phyloP scores from a whole-genome alignment of 2,797 vertebrate genomes.

The Xiphophorus birchmanni region DNA sequence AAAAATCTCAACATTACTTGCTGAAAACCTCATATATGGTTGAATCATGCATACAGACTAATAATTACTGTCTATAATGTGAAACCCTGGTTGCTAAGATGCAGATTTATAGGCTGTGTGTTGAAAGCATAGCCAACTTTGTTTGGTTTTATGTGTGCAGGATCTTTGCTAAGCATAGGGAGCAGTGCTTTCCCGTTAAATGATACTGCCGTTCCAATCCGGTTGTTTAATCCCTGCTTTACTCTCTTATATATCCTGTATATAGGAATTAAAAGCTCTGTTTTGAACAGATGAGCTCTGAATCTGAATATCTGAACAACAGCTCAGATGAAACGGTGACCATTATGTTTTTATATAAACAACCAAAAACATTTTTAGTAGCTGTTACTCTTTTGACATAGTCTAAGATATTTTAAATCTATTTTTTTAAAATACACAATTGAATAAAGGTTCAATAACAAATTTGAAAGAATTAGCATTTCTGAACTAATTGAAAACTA shows the following conservation, averaged over 20 bases:
- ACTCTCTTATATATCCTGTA: slow-evolving; percentile 3
- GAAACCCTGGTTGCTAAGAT: not conserved
- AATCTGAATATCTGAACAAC: not conserved
- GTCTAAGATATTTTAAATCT: too few species aligned
- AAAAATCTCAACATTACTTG: not conserved
- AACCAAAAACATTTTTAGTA: not conserved
- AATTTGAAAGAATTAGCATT: not conserved
- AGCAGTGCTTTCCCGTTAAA: not conserved
- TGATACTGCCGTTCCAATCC: not conserved
- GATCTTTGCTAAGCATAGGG: slow-evolving; percentile 2
- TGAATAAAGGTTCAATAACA: not conserved
- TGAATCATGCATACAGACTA: not conserved
- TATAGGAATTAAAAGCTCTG: slow-evolving; percentile 5
- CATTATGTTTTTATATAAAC: not conserved
- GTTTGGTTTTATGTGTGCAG: not conserved
- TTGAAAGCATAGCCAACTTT: not conserved
- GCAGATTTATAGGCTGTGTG: not conserved
- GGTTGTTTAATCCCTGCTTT: slow-evolving; percentile 5
- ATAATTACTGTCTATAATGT: not conserved
- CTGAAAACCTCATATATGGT: not conserved
- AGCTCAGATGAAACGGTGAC: not conserved
- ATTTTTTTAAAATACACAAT: not conserved
- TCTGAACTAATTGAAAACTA: not conserved
- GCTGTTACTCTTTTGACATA: not conserved
- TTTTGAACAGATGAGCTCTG: not conserved